Evolutionary conservation across 2,888 invertebrate species (phyloP).

Genomic region (Apotomis turbidana): DNA sequence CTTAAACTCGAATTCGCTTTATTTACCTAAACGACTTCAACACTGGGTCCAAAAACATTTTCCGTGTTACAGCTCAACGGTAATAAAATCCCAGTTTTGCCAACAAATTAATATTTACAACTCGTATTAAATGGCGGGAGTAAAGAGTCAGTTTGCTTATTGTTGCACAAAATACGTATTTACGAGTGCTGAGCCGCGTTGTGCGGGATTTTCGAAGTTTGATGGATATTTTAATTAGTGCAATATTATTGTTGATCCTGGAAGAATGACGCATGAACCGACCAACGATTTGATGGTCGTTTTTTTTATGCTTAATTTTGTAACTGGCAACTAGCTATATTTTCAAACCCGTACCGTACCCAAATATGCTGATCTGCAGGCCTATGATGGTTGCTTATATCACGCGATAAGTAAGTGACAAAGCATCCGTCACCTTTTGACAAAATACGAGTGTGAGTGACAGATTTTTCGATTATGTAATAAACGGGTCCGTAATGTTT

Average conservation of each 20-base stretch:
- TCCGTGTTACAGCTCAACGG: conserved; percentile 45
- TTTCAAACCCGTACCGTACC: too few species aligned
- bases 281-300: too few species aligned
- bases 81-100: conserved; percentile 48
- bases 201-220: conserved; percentile 40
- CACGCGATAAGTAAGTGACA: too few species aligned
- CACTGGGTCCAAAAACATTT: conserved; percentile 45
- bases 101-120: conserved; percentile 55
- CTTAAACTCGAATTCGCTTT: neutral
- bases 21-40: conserved; percentile 34
- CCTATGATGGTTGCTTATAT: too few species aligned
- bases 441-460: too few species aligned
- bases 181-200: conserved; percentile 50
- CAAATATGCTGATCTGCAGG: too few species aligned
- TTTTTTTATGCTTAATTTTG: too few species aligned
- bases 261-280: too few species aligned
- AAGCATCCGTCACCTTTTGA: too few species aligned
- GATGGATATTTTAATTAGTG: conserved; percentile 37
- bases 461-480: too few species aligned
- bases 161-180: conserved; percentile 47
- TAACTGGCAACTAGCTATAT: too few species aligned
- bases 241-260: neutral
- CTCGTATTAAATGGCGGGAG: conserved; percentile 49
- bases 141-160: conserved; percentile 47
- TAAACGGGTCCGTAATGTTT: too few species aligned